Conservation (phyloP, 23 tunicate species). For the Styela plicata region DNA sequence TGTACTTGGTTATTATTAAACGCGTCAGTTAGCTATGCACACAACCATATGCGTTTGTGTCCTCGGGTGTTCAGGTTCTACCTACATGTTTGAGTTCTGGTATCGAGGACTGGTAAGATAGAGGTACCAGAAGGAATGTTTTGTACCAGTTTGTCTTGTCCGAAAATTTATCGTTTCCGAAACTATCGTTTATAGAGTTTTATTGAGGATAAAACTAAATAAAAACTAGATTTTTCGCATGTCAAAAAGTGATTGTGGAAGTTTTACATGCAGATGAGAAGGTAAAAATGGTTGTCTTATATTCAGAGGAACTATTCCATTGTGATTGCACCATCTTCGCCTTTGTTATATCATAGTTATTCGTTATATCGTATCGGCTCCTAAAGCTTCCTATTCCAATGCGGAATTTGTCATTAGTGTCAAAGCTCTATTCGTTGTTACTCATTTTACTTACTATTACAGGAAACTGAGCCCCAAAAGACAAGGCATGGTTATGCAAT, state of each 20-base stretch:
- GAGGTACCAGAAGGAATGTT: slow-evolving; percentile 49
- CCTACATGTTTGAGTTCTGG: slow-evolving; percentile 14
- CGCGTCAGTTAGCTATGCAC: slow-evolving; percentile 39
- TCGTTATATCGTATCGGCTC: too few species aligned
- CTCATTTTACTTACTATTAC: too few species aligned
- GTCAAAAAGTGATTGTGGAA: slow-evolving; percentile 26
- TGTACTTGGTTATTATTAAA: too few species aligned
- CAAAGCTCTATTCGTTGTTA: too few species aligned
- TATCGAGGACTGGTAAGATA: slow-evolving; percentile 49
- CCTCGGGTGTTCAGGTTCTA: slow-evolving; percentile 15
- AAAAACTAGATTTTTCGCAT: slow-evolving; percentile 25
- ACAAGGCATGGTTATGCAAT: background rate
- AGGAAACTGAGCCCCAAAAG: background rate
- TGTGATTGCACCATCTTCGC: too few species aligned
- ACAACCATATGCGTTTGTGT: slow-evolving; percentile 24
- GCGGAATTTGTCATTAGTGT: too few species aligned
- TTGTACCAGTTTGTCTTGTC: slow-evolving; percentile 52
- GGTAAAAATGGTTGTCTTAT: too few species aligned
- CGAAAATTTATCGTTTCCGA: slow-evolving; percentile 27
- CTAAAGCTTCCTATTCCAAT: too few species aligned
- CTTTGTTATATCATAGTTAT: too few species aligned
- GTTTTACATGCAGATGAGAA: slow-evolving; percentile 3
- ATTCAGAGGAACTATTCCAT: too few species aligned
- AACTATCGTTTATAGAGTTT: slow-evolving; percentile 20
- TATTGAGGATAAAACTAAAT: background rate